These are phyloP conservation scores for Eumerus sabulonum DNA, from an alignment of 2,888 invertebrate species.

Conservation along the genomic window DNA sequence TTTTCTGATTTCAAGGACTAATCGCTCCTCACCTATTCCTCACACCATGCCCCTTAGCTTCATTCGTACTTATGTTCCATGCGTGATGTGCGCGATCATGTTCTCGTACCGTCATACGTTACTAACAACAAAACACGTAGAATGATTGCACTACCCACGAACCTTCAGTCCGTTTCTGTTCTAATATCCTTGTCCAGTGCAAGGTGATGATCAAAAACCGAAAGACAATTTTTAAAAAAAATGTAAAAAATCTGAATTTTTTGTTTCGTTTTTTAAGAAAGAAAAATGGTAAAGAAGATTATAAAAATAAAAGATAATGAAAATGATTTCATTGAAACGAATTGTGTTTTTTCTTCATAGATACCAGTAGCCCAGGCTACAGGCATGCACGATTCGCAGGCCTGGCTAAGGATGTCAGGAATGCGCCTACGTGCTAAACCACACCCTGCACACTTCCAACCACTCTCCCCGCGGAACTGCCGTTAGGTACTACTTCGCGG, in stretches of 20 bases:
- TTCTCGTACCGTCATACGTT: background rate
- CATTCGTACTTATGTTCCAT: constrained; percentile 39
- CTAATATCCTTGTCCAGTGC: no score
- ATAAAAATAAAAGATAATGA: constrained; percentile 46
- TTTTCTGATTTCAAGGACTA: no score
- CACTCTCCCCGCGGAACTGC: no score
- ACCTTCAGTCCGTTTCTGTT: constrained; percentile 15
- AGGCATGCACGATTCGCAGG: no score
- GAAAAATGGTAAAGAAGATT: constrained; percentile 52
- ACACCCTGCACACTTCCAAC: no score
- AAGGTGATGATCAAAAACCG: constrained; percentile 6
- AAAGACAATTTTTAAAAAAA: constrained; percentile 53
- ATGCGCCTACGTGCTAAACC: no score
- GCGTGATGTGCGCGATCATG: constrained; percentile 14
- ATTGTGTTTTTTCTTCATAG: no score
- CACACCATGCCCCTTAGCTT: background rate
- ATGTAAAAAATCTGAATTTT: constrained; percentile 57
- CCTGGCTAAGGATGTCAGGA: no score
- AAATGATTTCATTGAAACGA: constrained; percentile 38
- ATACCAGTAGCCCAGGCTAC: no score
- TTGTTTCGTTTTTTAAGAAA: constrained; percentile 44
- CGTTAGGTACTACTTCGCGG: no score
- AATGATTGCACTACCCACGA: constrained; percentile 15
- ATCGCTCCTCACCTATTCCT: no score
- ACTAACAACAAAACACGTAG: constrained; percentile 7